Base-by-base conservation (phyloP, 2,888 invertebrate species). In the Metellina segmentata region DNA sequence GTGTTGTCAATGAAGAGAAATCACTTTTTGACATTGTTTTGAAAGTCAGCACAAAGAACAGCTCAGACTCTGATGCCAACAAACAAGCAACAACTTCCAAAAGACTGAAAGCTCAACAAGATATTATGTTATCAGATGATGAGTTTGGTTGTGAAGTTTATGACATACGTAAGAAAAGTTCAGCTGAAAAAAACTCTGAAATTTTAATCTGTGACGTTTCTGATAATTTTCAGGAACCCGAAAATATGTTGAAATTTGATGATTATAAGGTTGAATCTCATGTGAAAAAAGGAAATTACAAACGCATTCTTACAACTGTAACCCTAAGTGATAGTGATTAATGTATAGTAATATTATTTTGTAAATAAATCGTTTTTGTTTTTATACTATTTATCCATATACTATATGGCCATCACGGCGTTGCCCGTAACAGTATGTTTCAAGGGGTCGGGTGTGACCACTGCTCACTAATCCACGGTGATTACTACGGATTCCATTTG, bases 301-400 rank as follows among this genome's bases (percentile, higher is more conserved):
- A 75, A 69, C n/a, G n/a, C 11, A 13, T 20, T 20, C 70, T 83
- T 20, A 87, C 69, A 1, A 86, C 53, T 16, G 48, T 91, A 49
- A 71, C 75, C 74, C 82, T 91, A 8, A 91, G 78, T 83, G 91
- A 91, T 20, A 91, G 91, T 83, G 78, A 91, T 49, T 89, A 85
- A 53, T 71, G 19, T 72, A 72, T 70, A 34, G 34, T 34, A 34
- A 34, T 34, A 4, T 34, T 34, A 34, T 34, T 34, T 34, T 34
- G 34, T 34, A 34, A 34, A 34, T 34, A 34, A 34, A 34, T 34
- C 1, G 1, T 34, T 34, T 34, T 34, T 34, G 34, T 34, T n/a
- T n/a, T n/a, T n/a, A n/a, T n/a, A n/a, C n/a, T n/a, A n/a, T n/a
- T n/a, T n/a, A 4, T 34, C 1, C 34, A 34, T 34, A 34, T 34